Percentiles rank a stretch among this genome's conserved stretches.
Conservation (phyloP, 2,888 invertebrate genomes). For the Siphonodentalium dalli region DNA sequence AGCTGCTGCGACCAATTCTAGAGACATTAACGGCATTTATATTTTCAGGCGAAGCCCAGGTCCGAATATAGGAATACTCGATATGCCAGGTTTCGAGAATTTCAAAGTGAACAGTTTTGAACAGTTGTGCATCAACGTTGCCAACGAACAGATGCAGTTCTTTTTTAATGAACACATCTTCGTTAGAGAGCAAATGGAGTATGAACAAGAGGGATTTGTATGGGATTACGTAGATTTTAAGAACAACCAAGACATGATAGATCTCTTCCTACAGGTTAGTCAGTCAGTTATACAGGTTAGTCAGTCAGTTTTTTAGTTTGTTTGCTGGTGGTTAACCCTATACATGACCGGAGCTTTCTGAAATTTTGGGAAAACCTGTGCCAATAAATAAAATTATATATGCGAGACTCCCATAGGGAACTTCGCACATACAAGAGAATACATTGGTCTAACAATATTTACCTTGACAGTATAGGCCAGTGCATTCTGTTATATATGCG, state of each 20-base stretch:
- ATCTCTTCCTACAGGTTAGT: slow-evolving; percentile 43
- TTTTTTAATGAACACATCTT: slow-evolving; percentile 56
- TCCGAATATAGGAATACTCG: slow-evolving; percentile 40
- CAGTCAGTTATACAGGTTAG: neutral
- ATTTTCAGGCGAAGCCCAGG: slow-evolving; percentile 30
- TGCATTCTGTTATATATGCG: too few relatives aligned
- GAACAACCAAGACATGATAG: slow-evolving; percentile 43
- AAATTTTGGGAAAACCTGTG: too few relatives aligned
- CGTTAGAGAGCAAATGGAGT: slow-evolving; percentile 43
- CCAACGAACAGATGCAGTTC: slow-evolving; percentile 48
- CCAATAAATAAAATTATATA: too few relatives aligned
- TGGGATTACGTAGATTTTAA: slow-evolving; percentile 45
- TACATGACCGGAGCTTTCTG: too few relatives aligned
- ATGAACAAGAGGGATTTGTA: slow-evolving; percentile 43
- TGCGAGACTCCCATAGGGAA: too few relatives aligned
- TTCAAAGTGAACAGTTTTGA: slow-evolving; percentile 43
- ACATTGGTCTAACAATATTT: too few relatives aligned
- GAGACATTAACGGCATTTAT: too few relatives aligned
- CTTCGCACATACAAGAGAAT: too few relatives aligned
- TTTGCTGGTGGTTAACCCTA: neutral
- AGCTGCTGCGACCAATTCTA: too few relatives aligned
- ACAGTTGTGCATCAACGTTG: slow-evolving; percentile 47
- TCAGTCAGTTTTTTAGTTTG: neutral
- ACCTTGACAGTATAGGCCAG: neutral
- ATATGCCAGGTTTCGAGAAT: slow-evolving; percentile 51